Evolutionary conservation across 2,113 vertebrate species (phyloP).

Genomic region (Cyanoliseus patagonus): DNA sequence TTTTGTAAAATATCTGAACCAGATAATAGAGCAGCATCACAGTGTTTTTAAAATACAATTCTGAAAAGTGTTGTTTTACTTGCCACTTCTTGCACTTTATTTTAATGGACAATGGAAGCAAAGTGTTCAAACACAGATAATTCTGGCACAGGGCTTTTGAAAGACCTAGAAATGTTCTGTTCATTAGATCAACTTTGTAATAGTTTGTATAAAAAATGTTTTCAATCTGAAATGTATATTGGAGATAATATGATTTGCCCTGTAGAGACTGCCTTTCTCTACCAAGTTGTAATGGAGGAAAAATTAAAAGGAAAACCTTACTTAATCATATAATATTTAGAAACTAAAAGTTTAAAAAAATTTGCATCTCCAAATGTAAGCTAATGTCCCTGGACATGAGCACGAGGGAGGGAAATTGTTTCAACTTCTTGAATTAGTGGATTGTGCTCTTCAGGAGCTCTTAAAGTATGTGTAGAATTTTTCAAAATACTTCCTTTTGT

Average conservation of each 20-base stretch:
- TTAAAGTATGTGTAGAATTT: background rate
- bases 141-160: background rate
- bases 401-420: background rate
- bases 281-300: rapidly evolving
- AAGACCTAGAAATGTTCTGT: background rate
- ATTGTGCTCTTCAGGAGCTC: background rate
- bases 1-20: background rate
- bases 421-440: background rate
- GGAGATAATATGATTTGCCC: background rate
- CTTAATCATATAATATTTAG: background rate
- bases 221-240: background rate
- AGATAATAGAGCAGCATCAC: background rate
- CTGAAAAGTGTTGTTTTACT: background rate
- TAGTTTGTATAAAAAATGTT: background rate
- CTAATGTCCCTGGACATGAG: background rate
- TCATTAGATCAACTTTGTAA: background rate
- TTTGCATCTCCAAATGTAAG: background rate
- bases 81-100: background rate
- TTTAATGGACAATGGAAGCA: background rate
- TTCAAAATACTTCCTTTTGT: background rate
- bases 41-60: background rate
- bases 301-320: background rate
- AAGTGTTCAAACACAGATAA: background rate
- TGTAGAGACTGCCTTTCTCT: background rate
- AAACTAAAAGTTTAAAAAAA: background rate